Base-by-base conservation (phyloP, 2,113 vertebrate species). In the Hippocampus comes region DNA sequence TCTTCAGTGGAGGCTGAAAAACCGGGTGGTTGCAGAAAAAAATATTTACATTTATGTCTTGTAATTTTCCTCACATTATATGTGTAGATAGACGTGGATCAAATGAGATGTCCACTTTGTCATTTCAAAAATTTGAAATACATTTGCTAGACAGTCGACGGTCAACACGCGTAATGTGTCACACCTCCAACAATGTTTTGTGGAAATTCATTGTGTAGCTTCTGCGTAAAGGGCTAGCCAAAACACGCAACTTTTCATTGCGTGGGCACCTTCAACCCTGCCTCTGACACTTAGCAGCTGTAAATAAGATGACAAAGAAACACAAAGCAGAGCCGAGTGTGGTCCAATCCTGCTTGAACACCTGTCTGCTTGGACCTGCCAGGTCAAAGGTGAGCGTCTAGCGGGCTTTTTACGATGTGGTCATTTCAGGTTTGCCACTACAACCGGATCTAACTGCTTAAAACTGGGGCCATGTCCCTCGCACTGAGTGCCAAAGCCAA, bases 301-400 rank as follows among this genome's bases (percentile, higher is more conserved):
- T 59, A 67, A 51, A 82, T 30, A 49, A 46, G 49, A 18, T 60
- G 20, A 65, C 30, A 64, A 64, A 66, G 21, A 70, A 61, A 80
- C 38, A 68, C 65, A 21, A 55, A 59, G 56, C 59, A 80, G 77
- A 59, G 68, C 51, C 21, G 43, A 76, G 49, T 38, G 55, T 67
- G 57, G 66, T 64, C 57, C 71, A 75, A 85, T 78, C 80, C 69
- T 65, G 78, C 72, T 67, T 30, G 56, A 86, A 86, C 85, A 89
- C 79, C 79, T 85, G 87, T 76, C 84, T 88, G 75, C 82, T 87
- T 70, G 34, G 72, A 70, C 64, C 42, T 25, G 63, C 68, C 69
- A 51, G 84, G 87, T 83, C 84, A 84, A 74, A 85, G 84, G 67
- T 79, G 68, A 78, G 53, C 74, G 70, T 76, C 73, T 61, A 34